phyloP scores from a whole-genome alignment of 2,113 vertebrate species.

The Halichoeres trimaculatus region DNA sequence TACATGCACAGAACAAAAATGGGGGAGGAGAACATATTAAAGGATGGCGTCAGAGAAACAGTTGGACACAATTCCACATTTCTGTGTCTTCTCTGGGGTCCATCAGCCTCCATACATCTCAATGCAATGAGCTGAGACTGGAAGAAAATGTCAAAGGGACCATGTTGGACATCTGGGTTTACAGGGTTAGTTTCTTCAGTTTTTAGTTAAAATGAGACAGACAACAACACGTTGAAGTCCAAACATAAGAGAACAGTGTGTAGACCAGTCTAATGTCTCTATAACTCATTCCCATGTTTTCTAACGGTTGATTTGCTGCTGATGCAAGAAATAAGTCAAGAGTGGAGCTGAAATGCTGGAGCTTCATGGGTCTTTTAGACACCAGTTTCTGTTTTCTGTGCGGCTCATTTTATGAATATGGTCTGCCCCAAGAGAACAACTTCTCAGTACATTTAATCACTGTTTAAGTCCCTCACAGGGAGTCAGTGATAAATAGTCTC shows the following conservation, averaged over 20 bases:
- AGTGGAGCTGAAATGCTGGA: not conserved
- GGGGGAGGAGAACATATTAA: conserved; percentile 60
- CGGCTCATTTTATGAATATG: not conserved
- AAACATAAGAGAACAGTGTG: not conserved
- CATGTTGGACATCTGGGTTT: not conserved
- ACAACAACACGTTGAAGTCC: not conserved
- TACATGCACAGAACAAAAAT: conserved; percentile 89
- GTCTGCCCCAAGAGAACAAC: too few species aligned
- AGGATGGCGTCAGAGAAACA: conserved; percentile 66
- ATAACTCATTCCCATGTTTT: not conserved
- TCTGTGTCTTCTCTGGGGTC: conserved; percentile 42
- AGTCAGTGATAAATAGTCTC: not conserved
- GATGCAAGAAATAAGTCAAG: conserved; percentile 1
- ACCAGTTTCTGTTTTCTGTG: not conserved
- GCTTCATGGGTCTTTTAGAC: not conserved
- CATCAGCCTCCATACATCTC: conserved; percentile 16
- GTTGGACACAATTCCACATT: conserved; percentile 42
- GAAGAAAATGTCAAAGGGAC: conserved; percentile 17
- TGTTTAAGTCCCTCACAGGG: too few species aligned
- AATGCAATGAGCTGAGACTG: conserved; percentile 13
- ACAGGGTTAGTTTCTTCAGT: not conserved
- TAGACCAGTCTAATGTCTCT: not conserved
- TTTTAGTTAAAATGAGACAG: not conserved
- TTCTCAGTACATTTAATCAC: too few species aligned
- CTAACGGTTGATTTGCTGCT: not conserved